Conservation (phyloP, 2,888 invertebrate species). For the Tipula helvola region DNA sequence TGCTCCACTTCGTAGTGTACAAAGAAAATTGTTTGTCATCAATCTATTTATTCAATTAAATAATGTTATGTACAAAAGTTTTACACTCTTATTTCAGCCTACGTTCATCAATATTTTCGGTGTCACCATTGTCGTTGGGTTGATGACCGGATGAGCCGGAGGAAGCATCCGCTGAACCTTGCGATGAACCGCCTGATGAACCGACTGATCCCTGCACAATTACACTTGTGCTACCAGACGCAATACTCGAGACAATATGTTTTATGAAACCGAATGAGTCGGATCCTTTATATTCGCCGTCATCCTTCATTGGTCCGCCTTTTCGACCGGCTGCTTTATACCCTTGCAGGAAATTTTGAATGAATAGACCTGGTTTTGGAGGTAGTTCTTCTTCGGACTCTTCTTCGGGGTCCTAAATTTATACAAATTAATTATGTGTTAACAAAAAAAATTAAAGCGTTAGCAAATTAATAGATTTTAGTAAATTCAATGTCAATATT, state of each 20-base stretch:
- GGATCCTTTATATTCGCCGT: slow-evolving; percentile 19
- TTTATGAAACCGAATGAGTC: slow-evolving; percentile 31
- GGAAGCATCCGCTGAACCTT: slow-evolving; percentile 25
- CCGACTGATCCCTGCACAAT: slow-evolving; percentile 30
- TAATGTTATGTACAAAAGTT: background rate
- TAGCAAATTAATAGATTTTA: background rate
- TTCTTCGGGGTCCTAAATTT: slow-evolving; percentile 31
- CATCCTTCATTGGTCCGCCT: too few species aligned
- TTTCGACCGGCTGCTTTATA: slow-evolving; percentile 23
- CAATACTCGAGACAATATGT: slow-evolving; percentile 29
- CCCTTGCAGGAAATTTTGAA: slow-evolving; percentile 26
- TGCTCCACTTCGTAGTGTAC: background rate
- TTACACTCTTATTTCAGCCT: background rate
- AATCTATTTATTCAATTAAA: background rate
- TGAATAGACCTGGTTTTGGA: slow-evolving; percentile 28
- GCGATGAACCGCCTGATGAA: slow-evolving; percentile 30
- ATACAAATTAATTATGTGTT: background rate
- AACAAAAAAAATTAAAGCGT: background rate
- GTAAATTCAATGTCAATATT: background rate
- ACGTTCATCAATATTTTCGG: background rate
- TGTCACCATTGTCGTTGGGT: background rate
- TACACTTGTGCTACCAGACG: slow-evolving; percentile 28
- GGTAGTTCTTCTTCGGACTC: slow-evolving; percentile 31
- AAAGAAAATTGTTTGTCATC: background rate
- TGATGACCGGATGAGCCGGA: slow-evolving; percentile 19